Conservation (phyloP, 2,113 vertebrate species). For the Spilogale gracilis region DNA sequence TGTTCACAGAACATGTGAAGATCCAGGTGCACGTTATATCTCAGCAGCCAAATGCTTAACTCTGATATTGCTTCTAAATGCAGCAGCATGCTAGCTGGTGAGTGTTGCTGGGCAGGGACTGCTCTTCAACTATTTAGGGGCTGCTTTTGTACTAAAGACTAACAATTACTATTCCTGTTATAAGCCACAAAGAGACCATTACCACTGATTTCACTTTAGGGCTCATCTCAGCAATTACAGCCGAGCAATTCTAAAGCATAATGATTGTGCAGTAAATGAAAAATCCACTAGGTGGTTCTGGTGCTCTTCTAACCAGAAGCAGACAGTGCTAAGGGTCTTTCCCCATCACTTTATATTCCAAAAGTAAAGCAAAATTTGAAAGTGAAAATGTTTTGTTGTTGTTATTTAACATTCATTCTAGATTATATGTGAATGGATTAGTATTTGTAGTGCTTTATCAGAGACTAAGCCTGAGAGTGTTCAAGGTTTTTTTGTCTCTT, state of each 20-base stretch:
- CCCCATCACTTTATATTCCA: background rate
- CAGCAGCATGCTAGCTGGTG: background rate
- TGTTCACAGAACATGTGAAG: background rate
- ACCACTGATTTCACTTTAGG: background rate
- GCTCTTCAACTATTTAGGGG: background rate
- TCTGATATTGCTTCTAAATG: background rate
- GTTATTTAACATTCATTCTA: background rate
- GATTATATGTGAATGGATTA: background rate
- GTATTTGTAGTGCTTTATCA: background rate
- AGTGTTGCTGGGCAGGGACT: background rate
- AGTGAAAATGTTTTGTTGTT: background rate
- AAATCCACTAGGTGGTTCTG: conserved; percentile 89
- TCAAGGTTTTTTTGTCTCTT: background rate
- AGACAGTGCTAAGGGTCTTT: rapidly evolving
- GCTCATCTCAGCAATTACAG: background rate
- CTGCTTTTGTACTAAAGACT: background rate
- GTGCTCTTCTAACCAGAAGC: conserved; percentile 82
- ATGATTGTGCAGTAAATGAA: conserved; percentile 82
- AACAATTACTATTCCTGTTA: background rate
- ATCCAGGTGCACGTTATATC: background rate
- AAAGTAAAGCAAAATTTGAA: background rate
- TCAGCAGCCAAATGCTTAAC: background rate
- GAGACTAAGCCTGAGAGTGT: background rate
- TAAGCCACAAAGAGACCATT: conserved; percentile 38
- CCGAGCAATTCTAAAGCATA: background rate